Evolutionary conservation across 1,140 invertebrate species (phyloP).

Genomic region (Pseudoatta argentina): DNA sequence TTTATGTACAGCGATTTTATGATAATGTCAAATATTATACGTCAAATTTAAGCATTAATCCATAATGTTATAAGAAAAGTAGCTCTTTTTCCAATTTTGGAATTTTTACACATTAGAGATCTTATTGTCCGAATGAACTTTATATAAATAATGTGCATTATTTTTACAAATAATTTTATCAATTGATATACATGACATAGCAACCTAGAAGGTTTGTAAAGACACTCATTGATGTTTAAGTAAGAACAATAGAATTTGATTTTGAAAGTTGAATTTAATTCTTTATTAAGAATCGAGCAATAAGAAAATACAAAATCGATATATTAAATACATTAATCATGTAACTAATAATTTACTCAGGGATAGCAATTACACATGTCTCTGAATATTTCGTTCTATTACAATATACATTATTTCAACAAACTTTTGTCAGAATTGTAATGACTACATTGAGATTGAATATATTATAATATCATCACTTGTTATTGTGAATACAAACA

Average conservation of each 20-base stretch:
- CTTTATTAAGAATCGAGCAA: not conserved
- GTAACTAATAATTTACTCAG: not conserved
- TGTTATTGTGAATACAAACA: conserved; percentile 12
- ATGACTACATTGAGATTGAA: conserved; percentile 19
- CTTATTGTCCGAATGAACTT: not conserved
- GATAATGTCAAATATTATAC: not conserved
- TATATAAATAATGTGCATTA: not conserved
- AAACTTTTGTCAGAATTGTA: conserved; percentile 13
- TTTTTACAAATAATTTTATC: not conserved
- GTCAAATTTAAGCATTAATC: not conserved
- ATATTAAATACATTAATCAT: not conserved
- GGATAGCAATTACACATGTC: not conserved
- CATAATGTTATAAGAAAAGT: not conserved
- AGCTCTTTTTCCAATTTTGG: not conserved
- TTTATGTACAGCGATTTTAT: not conserved
- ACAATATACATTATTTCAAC: conserved; percentile 4
- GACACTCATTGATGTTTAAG: not conserved
- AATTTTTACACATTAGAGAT: not conserved
- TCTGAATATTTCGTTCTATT: not conserved
- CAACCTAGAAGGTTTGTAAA: not conserved
- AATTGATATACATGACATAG: not conserved
- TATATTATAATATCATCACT: conserved; percentile 7
- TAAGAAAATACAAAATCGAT: not conserved
- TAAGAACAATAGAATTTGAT: not conserved
- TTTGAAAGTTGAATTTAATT: not conserved